Evolutionary conservation across 2,888 invertebrate genomes (phyloP).

Genomic region (Drosophila barbarae): DNA sequence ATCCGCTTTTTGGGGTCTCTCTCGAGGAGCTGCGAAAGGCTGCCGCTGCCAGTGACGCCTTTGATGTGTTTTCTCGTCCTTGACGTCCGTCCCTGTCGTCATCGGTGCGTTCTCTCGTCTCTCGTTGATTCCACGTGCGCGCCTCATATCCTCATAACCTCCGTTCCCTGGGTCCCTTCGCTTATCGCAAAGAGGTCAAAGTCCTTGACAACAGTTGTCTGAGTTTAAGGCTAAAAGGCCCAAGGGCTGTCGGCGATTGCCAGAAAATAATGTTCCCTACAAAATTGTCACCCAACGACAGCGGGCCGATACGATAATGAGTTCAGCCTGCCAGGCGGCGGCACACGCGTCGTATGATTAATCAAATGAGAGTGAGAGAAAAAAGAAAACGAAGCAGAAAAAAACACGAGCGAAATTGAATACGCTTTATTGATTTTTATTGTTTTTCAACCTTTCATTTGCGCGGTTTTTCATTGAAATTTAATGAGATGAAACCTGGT

Average conservation of each 20-base stretch:
- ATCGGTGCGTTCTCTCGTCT: slow-evolving; percentile 17
- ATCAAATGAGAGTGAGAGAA: slow-evolving; percentile 33
- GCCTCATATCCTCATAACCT: slow-evolving; percentile 11
- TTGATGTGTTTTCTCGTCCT: slow-evolving; percentile 35
- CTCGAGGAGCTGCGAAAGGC: slow-evolving; percentile 14
- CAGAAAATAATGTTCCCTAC: slow-evolving; percentile 8
- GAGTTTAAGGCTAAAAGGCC: slow-evolving; percentile 11
- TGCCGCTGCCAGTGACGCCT: slow-evolving; percentile 4
- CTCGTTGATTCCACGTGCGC: slow-evolving; percentile 30
- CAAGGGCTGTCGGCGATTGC: slow-evolving; percentile 12
- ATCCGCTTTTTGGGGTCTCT: slow-evolving; percentile 13
- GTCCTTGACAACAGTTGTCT: slow-evolving; percentile 42
- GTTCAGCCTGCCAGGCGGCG: slow-evolving; percentile 7
- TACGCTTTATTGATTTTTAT: slow-evolving; percentile 45
- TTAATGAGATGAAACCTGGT: slow-evolving; percentile 16
- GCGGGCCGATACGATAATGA: slow-evolving; percentile 15
- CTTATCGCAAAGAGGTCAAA: slow-evolving; percentile 31
- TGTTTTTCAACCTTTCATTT: slow-evolving; percentile 30
- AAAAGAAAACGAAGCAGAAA: neutral
- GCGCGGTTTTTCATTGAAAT: slow-evolving; percentile 6
- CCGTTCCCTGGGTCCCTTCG: neutral
- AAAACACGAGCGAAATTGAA: slow-evolving; percentile 16
- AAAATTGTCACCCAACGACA: slow-evolving; percentile 21
- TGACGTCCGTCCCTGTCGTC: slow-evolving; percentile 6
- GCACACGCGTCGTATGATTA: slow-evolving; percentile 54